Conservation (phyloP, 2,888 invertebrate genomes). For the Epirrita christyi region DNA sequence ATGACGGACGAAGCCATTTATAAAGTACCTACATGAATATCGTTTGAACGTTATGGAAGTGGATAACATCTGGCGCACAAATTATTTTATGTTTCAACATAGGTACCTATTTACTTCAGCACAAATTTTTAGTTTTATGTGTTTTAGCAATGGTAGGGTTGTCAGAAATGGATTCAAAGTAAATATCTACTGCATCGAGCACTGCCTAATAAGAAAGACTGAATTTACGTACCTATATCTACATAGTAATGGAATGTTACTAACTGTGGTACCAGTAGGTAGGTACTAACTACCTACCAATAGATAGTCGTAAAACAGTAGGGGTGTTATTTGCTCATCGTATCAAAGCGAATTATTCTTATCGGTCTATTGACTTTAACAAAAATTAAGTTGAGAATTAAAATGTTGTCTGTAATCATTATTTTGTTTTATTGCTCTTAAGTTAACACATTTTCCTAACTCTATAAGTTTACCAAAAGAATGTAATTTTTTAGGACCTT, state of each 20-base stretch:
- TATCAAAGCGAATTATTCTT: conserved; percentile 70
- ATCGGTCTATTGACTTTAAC: conserved; percentile 74
- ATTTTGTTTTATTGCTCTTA: conserved; percentile 11
- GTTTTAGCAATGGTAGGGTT: conserved; percentile 43
- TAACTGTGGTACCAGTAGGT: conserved; percentile 1
- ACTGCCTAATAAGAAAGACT: conserved; percentile 75
- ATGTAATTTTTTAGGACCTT: no score
- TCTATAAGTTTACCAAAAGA: no score
- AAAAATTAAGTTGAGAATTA: conserved; percentile 62
- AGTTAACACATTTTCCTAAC: no score
- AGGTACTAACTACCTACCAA: no score
- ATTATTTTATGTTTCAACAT: neutral
- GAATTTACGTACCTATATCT: conserved; percentile 75
- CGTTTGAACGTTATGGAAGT: neutral
- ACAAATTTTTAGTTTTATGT: conserved; percentile 17
- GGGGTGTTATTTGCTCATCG: conserved; percentile 72
- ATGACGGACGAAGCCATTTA: conserved; percentile 62
- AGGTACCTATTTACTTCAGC: conserved; percentile 14
- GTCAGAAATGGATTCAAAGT: conserved; percentile 50
- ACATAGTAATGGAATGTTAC: conserved; percentile 47
- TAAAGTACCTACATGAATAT: neutral
- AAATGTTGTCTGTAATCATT: conserved; percentile 48
- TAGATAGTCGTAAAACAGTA: conserved; percentile 26
- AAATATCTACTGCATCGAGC: conserved; percentile 17
- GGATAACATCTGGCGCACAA: neutral